Evolutionary conservation across 2,797 vertebrate genomes (phyloP).

Genomic region (Australoheros facetus): DNA sequence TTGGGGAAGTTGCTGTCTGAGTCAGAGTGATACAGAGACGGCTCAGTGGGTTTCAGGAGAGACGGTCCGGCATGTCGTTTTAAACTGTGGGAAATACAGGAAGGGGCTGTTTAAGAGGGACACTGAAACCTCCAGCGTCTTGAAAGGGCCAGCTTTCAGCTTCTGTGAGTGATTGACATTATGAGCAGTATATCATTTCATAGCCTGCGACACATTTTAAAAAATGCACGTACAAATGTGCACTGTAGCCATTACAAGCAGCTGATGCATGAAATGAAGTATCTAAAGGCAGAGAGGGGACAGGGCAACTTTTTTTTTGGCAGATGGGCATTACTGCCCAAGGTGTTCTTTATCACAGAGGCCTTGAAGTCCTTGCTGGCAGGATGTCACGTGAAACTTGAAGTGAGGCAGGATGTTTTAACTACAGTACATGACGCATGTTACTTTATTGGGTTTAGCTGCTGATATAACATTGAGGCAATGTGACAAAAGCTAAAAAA

Average conservation of each 20-base stretch:
- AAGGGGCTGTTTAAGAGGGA: background rate
- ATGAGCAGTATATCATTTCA: constrained; percentile 23
- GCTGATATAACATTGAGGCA: background rate
- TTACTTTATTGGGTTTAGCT: background rate
- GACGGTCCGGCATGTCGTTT: background rate
- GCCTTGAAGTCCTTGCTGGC: background rate
- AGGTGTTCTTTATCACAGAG: background rate
- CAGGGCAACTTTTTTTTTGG: constrained; percentile 30
- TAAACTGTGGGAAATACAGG: background rate
- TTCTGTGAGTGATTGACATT: constrained; percentile 35
- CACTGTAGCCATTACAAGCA: constrained; percentile 45
- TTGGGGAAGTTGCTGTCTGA: constrained; percentile 1
- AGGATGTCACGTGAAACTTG: background rate
- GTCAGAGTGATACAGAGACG: constrained; percentile 9
- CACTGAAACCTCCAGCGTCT: constrained; percentile 3
- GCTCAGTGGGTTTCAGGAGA: background rate
- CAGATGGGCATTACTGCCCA: constrained; percentile 7
- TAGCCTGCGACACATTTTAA: constrained; percentile 23
- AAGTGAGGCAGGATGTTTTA: background rate
- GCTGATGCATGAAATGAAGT: constrained; percentile 67
- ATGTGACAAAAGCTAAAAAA: background rate
- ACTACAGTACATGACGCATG: background rate
- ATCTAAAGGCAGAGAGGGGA: constrained; percentile 19
- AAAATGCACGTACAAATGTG: constrained; percentile 12
- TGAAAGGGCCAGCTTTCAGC: constrained; percentile 20